These are phyloP conservation scores for Brotula barbata DNA, from an alignment of 2,797 vertebrate species.

Conservation along the genomic window DNA sequence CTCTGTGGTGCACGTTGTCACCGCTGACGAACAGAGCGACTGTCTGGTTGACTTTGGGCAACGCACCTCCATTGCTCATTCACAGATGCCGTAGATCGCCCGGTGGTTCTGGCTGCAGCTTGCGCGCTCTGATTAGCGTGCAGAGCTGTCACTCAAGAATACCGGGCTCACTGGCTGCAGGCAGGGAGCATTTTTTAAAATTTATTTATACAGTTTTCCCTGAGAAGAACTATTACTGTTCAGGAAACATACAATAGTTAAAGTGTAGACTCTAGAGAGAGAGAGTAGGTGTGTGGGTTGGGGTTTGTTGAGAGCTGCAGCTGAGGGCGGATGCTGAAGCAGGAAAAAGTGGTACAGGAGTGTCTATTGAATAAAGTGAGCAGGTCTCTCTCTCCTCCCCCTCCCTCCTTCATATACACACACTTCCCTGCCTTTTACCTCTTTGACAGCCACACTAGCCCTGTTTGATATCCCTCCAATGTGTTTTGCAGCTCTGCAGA, in stretches of 20 bases:
- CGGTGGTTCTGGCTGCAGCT: slow-evolving; percentile 16
- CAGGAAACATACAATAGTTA: slow-evolving; percentile 47
- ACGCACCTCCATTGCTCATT: slow-evolving; percentile 50
- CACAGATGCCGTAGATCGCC: slow-evolving; percentile 25
- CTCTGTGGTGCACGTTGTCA: slow-evolving; percentile 51
- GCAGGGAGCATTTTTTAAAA: not conserved
- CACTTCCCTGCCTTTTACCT: slow-evolving; percentile 60
- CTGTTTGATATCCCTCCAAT: slow-evolving; percentile 75
- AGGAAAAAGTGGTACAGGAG: slow-evolving; percentile 58
- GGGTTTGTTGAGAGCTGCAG: slow-evolving; percentile 52
- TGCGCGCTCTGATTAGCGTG: slow-evolving; percentile 38
- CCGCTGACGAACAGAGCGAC: slow-evolving; percentile 41
- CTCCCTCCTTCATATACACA: slow-evolving; percentile 1
- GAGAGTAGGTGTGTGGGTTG: slow-evolving; percentile 49
- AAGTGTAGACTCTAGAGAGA: slow-evolving; percentile 53
- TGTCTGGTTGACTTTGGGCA: slow-evolving; percentile 24
- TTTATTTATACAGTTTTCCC: too few species aligned
- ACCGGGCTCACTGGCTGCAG: slow-evolving; percentile 21
- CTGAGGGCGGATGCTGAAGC: slow-evolving; percentile 52
- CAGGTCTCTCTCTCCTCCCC: slow-evolving; percentile 45
- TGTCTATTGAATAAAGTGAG: slow-evolving; percentile 70
- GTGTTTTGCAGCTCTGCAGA: slow-evolving; percentile 75
- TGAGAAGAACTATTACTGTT: slow-evolving; percentile 40
- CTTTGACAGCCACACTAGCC: slow-evolving; percentile 68
- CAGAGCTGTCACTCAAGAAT: slow-evolving; percentile 42